Percentiles rank a stretch among this genome's conserved stretches.
Conservation (phyloP, 2,113 vertebrate genomes). For the Natator depressus region DNA sequence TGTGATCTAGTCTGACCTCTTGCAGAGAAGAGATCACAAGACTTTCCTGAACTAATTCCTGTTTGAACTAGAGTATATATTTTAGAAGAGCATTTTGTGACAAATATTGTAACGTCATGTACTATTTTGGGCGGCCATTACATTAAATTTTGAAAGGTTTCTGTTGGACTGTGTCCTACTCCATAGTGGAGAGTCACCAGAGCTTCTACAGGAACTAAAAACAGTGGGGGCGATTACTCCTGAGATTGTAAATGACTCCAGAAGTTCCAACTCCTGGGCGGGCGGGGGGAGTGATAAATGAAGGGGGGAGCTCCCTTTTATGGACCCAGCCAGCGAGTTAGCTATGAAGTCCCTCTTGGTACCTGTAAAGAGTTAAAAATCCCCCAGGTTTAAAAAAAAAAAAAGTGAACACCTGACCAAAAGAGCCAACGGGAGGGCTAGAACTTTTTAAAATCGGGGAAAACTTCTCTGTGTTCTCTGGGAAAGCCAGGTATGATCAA, state of each 20-base stretch:
- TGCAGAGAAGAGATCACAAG: background rate
- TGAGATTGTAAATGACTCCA: background rate
- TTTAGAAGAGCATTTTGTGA: background rate
- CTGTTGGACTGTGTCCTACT: background rate
- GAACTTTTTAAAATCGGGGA: no score
- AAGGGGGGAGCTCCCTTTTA: no score
- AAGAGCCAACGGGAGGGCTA: no score
- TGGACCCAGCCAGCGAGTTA: no score
- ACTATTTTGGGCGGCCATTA: background rate
- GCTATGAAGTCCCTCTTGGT: no score
- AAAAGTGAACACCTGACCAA: no score
- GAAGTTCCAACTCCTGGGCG: background rate
- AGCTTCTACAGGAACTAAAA: background rate
- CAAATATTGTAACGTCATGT: background rate
- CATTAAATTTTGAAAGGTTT: background rate
- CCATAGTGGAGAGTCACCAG: background rate
- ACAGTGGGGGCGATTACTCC: background rate
- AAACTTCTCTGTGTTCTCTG: no score
- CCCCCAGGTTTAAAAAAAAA: no score
- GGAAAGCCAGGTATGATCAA: no score
- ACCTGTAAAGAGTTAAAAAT: no score
- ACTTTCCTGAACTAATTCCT: background rate
- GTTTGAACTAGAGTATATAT: background rate
- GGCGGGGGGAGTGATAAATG: no score
- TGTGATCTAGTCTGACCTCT: background rate